Conservation (phyloP, 2,797 vertebrate species). For the Liparis tanakae region DNA sequence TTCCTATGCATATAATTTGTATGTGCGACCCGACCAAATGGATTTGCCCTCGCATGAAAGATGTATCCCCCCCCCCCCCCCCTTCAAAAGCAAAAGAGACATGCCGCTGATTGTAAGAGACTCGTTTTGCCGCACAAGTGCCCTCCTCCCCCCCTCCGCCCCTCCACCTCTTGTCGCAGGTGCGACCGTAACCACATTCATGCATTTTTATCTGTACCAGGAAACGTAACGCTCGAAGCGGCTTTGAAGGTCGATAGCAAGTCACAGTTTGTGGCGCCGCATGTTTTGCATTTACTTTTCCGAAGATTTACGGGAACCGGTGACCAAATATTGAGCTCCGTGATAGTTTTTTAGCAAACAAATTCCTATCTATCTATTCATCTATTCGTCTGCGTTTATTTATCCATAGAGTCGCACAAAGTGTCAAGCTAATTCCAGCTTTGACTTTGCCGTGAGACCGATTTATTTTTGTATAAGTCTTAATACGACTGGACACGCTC, state of each 20-base stretch:
- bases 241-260: constrained; percentile 36
- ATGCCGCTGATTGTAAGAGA: constrained; percentile 66
- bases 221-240: constrained; percentile 38
- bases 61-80: constrained; percentile 59
- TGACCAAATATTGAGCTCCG: neutral
- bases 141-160: constrained; percentile 23
- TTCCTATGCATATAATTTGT: constrained; percentile 73
- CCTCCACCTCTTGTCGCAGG: constrained; percentile 46
- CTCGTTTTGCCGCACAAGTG: constrained; percentile 42
- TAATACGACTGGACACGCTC: constrained; percentile 57
- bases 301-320: neutral
- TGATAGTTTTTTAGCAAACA: constrained; percentile 5
- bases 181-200: constrained; percentile 53
- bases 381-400: neutral
- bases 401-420: constrained; percentile 33
- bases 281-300: constrained; percentile 44
- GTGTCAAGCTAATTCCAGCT: constrained; percentile 39
- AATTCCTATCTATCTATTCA: neutral
- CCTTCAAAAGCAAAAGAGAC: constrained; percentile 69
- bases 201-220: constrained; percentile 58
- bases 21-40: constrained; percentile 68
- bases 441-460: constrained; percentile 55
- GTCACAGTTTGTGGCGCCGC: constrained; percentile 3
- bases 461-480: constrained; percentile 66
- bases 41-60: constrained; percentile 73